Percentiles rank a stretch among this genome's conserved stretches.
phyloP scores from a whole-genome alignment of 2,888 invertebrate genomes.

The Folsomia candida region DNA sequence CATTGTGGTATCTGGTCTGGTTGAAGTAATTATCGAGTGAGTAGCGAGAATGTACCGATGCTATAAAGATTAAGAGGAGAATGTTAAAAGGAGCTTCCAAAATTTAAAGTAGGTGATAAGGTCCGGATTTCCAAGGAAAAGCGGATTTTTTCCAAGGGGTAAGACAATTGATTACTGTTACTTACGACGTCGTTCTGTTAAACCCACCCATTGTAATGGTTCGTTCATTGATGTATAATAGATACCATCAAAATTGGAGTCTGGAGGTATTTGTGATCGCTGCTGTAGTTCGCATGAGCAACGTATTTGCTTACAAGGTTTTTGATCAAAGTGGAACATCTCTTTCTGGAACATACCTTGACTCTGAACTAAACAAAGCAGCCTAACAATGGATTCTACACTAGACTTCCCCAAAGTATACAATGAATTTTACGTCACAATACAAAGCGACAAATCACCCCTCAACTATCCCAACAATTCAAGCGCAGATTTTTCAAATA shows the following conservation, averaged over 20 bases:
- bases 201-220: not conserved
- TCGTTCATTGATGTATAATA: not conserved
- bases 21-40: no score
- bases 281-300: not conserved
- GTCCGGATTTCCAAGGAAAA: not conserved
- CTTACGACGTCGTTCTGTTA: no score
- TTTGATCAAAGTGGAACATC: not conserved
- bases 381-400: no score
- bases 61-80: not conserved
- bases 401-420: no score
- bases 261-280: not conserved
- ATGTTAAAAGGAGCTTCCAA: not conserved
- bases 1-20: no score
- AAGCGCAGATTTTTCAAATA: not conserved
- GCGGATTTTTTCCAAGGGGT: not conserved
- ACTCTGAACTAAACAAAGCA: not conserved
- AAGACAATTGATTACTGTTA: not conserved
- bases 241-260: not conserved
- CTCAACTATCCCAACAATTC: not conserved
- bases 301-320: not conserved
- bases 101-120: not conserved
- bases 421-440: not conserved
- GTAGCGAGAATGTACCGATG: not conserved
- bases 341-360: not conserved
- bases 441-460: not conserved